Percentiles rank a stretch among this genome's conserved stretches.
Evolutionary conservation across 2,113 vertebrate species (phyloP).

Genomic region (Clarias gariepinus): DNA sequence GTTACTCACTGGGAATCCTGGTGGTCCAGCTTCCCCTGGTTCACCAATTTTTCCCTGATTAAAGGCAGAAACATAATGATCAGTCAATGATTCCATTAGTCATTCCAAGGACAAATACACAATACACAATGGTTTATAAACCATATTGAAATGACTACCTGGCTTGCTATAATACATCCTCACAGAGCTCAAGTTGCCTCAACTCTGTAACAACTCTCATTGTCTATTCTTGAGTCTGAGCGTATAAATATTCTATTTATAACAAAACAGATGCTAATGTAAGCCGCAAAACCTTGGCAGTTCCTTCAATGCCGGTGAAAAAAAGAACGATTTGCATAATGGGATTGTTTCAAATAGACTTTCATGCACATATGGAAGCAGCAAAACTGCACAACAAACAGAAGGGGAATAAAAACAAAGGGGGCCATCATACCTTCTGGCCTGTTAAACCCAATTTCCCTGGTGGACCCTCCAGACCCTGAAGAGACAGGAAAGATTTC

Average conservation of each 20-base stretch:
- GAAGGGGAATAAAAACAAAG: constrained; percentile 27
- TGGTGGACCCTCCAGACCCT: constrained; percentile 83
- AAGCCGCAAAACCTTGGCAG: constrained; percentile 27
- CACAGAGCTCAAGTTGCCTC: background rate
- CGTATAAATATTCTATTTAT: constrained; percentile 26
- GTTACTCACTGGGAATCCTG: constrained; percentile 86
- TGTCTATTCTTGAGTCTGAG: constrained; percentile 22
- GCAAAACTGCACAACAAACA: constrained; percentile 16
- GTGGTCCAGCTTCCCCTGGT: constrained; percentile 77
- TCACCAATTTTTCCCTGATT: constrained; percentile 87
- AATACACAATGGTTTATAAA: constrained; percentile 4
- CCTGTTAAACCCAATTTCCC: constrained; percentile 84
- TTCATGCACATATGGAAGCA: background rate
- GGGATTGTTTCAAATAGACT: constrained; percentile 13
- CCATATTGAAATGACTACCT: constrained; percentile 22
- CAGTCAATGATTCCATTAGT: background rate
- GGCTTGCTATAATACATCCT: constrained; percentile 2
- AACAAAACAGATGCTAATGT: constrained; percentile 38
- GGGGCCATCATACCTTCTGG: constrained; percentile 76
- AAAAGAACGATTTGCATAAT: constrained; percentile 10
- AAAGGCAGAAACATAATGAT: constrained; percentile 48
- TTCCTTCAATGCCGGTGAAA: background rate
- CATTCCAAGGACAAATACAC: constrained; percentile 14
- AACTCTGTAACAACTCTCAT: constrained; percentile 4
- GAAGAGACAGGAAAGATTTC: constrained; percentile 35